Conservation (phyloP, 2,113 vertebrate species). For the Ophthalmolycus amberensis region DNA sequence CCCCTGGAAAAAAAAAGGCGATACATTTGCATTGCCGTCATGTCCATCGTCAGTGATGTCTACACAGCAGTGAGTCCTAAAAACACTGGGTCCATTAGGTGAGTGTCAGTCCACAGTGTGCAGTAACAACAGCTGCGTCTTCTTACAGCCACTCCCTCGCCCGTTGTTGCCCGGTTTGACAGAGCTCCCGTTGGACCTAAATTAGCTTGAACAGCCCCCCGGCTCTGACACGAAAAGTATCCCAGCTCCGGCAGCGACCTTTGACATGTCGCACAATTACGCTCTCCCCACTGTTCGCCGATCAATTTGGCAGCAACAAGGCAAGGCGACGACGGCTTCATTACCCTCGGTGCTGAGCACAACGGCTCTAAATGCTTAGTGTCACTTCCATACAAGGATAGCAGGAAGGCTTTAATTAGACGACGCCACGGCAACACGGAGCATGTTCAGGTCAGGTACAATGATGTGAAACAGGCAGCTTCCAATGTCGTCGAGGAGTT, state of each 20-base stretch:
- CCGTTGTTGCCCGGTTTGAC: slow-evolving; percentile 37
- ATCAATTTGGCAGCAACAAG: slow-evolving; percentile 40
- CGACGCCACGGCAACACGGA: slow-evolving; percentile 62
- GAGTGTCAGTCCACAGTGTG: slow-evolving; percentile 45
- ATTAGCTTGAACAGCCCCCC: slow-evolving; percentile 10
- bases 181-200: slow-evolving; percentile 22
- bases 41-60: slow-evolving; percentile 11
- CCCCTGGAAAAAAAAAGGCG: not conserved
- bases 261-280: slow-evolving; percentile 7
- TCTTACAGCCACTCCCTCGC: slow-evolving; percentile 37
- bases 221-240: not conserved
- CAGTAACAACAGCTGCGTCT: slow-evolving; percentile 56
- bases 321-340: slow-evolving; percentile 39
- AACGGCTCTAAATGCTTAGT: slow-evolving; percentile 53
- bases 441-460: slow-evolving; percentile 44
- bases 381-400: slow-evolving; percentile 73
- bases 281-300: slow-evolving; percentile 27
- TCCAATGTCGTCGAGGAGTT: slow-evolving; percentile 35
- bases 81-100: slow-evolving; percentile 26
- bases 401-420: slow-evolving; percentile 69
- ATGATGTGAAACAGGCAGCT: slow-evolving; percentile 45
- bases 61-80: not conserved
- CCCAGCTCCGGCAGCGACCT: slow-evolving; percentile 28
- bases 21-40: not conserved
- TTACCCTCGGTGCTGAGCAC: slow-evolving; percentile 46